A percentile compares a stretch with the other conserved stretches of the same genome.
Evolutionary conservation across 2,797 vertebrate genomes (phyloP).

Genomic region (Clarias pachynema): DNA sequence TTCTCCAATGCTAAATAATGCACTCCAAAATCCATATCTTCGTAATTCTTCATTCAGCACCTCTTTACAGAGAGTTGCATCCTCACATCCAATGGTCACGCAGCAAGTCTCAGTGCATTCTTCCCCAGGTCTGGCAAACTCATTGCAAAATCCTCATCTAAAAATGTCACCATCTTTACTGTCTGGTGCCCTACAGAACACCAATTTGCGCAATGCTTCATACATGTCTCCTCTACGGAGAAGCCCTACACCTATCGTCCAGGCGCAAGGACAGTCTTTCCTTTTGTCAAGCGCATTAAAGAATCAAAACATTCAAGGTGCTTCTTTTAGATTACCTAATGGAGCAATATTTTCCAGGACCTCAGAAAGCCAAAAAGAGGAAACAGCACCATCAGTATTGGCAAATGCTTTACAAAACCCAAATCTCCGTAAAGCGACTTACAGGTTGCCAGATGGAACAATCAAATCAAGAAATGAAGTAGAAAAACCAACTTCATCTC

Average conservation of each 20-base stretch:
- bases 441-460: slow-evolving; percentile 73
- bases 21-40: slow-evolving; percentile 60
- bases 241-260: slow-evolving; percentile 60
- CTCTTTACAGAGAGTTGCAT: slow-evolving; percentile 62
- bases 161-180: slow-evolving; percentile 62
- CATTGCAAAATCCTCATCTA: slow-evolving; percentile 57
- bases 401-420: slow-evolving; percentile 72
- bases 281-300: slow-evolving; percentile 70
- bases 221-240: slow-evolving; percentile 64
- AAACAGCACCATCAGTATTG: slow-evolving; percentile 58
- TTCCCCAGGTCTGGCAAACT: slow-evolving; percentile 51
- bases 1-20: slow-evolving; percentile 46
- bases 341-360: slow-evolving; percentile 61
- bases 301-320: slow-evolving; percentile 66
- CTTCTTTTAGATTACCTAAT: slow-evolving; percentile 70
- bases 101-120: slow-evolving; percentile 31
- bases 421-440: slow-evolving; percentile 69
- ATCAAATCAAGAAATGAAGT: slow-evolving; percentile 67
- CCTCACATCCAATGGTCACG: slow-evolving; percentile 57
- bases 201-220: slow-evolving; percentile 65
- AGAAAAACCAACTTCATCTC: slow-evolving; percentile 56
- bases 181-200: slow-evolving; percentile 67
- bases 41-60: slow-evolving; percentile 57
- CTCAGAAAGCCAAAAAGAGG: slow-evolving; percentile 58
- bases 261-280: slow-evolving; percentile 58